Percentiles rank a stretch among this genome's conserved stretches.
Evolutionary conservation across 1,140 invertebrate species (phyloP).

Genomic region (Xylocopa sonorina): DNA sequence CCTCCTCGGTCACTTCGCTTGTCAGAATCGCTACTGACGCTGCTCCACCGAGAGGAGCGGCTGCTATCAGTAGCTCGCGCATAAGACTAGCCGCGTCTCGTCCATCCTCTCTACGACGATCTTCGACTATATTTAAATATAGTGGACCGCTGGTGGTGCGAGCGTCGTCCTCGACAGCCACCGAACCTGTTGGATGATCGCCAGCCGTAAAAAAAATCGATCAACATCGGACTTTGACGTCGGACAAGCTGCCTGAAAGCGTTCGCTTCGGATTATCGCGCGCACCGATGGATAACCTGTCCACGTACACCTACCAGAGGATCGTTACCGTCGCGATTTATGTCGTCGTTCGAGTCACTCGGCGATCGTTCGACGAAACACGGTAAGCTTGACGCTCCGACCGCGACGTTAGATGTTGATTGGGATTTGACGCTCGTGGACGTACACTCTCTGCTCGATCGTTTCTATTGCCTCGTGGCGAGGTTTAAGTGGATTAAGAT

Average conservation of each 20-base stretch:
- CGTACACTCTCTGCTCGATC: neutral
- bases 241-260: neutral
- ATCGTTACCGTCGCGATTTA: neutral
- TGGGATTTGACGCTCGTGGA: neutral
- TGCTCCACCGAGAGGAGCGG: conserved; percentile 47
- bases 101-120: conserved; percentile 60
- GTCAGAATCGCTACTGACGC: conserved; percentile 50
- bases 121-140: conserved; percentile 76
- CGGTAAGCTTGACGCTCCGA: no score
- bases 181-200: conserved; percentile 65
- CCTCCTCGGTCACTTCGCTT: conserved; percentile 54
- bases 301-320: neutral
- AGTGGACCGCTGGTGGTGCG: conserved; percentile 60
- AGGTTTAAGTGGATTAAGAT: no score
- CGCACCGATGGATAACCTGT: neutral
- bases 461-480: fast-evolving
- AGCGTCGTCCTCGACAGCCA: conserved; percentile 61
- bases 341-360: no score
- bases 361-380: no score
- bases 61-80: conserved; percentile 50
- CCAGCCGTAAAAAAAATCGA: conserved; percentile 58
- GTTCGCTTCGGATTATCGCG: neutral
- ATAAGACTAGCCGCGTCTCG: conserved; percentile 50
- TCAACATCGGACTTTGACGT: conserved; percentile 34
- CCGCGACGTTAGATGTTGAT: neutral